Evolutionary conservation across 2,888 invertebrate genomes (phyloP), one percentile per base, ranked within the genome.

Genomic region (Parnassius glacialis): DNA sequence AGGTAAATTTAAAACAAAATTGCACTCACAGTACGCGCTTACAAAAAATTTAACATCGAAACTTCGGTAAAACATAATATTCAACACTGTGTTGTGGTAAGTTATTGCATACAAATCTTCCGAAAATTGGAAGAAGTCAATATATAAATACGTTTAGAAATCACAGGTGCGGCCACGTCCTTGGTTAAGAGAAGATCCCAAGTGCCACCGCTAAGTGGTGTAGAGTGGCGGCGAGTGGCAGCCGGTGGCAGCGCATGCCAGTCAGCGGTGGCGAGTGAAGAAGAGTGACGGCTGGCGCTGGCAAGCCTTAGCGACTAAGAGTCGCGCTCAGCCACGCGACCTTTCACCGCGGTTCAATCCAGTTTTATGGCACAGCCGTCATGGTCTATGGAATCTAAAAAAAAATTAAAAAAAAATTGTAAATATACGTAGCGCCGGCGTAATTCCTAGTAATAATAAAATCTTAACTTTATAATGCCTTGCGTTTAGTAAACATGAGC

Each of bases 381-480:
- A 92, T 85, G 92, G 92, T 77, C 92, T 80, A 79, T 92, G 92
- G 85, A 92, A 92, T 81, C 92, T 92, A 79, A 50, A 45, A 57
- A 51, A 44, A 67, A 48, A 64, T 43, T 2, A 5, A 13, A 34
- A 5, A 34, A 34, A 7, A 34, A 7, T 34, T 34, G 34, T 34
- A 34, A 34, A 34, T 5, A 34, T 34, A 34, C 34, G 34, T 34
- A 34, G 7, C 34, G 7, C 7, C 34, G 34, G 34, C 5, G 34
- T 7, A 7, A 34, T 34, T 34, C 5, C 5, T 34, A 34, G 34
- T 34, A 34, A 34, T 34, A 34, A 34, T 34, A 34, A 34, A 34
- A 34, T 20, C 20, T 20, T 20, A 20, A 20, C 20, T 20, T 20
- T 20, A 20, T 20, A 20, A 20, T 20, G 20, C 20, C 20, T 20